Conservation (phyloP, 2,797 vertebrate species). For the Anolis apletophallus region DNA sequence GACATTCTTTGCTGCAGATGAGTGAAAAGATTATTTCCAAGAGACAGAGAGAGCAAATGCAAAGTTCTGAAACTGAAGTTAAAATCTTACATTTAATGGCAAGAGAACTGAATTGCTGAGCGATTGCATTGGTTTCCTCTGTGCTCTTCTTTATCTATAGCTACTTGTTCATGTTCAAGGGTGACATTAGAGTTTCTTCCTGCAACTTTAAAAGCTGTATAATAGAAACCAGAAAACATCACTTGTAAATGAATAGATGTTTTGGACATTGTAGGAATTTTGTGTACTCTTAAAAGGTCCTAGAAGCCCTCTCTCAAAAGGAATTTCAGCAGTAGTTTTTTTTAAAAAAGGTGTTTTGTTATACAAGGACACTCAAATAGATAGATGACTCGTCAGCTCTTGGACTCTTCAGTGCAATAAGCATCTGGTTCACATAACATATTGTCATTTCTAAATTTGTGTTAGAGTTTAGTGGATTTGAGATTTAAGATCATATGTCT, state of each 20-base stretch:
- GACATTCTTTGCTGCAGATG: conserved; percentile 30
- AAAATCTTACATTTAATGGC: background rate
- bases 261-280: background rate
- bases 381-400: background rate
- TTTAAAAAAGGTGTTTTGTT: background rate
- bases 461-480: background rate
- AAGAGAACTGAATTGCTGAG: background rate
- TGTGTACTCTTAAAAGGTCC: background rate
- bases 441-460: background rate
- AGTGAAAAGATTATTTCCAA: conserved; percentile 24
- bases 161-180: background rate
- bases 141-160: background rate
- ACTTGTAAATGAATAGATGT: background rate
- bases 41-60: background rate
- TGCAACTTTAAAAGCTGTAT: background rate
- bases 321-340: no score
- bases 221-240: background rate
- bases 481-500: background rate
- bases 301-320: background rate
- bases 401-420: background rate
- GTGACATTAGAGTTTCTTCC: background rate
- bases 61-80: background rate
- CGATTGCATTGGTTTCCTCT: background rate
- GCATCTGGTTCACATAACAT: background rate
- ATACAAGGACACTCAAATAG: background rate